Base-by-base conservation (phyloP, 2,113 vertebrate genomes). In the Vanacampus margaritifer region DNA sequence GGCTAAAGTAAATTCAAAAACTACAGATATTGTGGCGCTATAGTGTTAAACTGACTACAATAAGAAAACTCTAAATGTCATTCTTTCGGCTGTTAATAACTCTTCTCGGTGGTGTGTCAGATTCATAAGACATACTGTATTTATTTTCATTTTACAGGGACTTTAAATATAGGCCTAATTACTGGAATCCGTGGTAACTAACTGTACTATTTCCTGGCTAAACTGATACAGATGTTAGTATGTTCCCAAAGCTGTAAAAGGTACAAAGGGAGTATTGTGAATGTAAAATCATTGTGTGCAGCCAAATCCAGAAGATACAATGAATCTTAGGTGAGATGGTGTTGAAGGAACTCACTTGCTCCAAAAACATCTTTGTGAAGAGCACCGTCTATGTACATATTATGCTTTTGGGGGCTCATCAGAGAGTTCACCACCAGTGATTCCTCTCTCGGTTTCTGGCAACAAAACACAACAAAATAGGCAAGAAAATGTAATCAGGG, bases 311-410 rank as follows among this genome's bases (percentile, higher is more conserved):
- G 48, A 23, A n/a, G 48, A 2, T 13, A 41, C 5, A 46, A 17
- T 21, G 5, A 46, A 46, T 19, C 45, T 46, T 46, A 19, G 45
- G 45, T 46, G 45, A 46, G 17, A 57, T 32, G 5, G 1, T 56
- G 13, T 57, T 35, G 26, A 32, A 32, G 26, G 54, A 90, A 87
- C 32, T 65, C 59, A 98, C 96, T 95, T 75, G 97, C 95, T 81
- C 96, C 96, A 70, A 98, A 93, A 9, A 98, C 90, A 59, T 99
- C 97, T 89, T 96, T 98, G 84, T 96, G 95, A 43, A 96, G 92
- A 73, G 88, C 95, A 74, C 90, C 95, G 75, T 98, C 97, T 64
- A 95, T 65, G 0, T 91, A 88, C 71, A 89, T 93, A 59, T 90
- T 92, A 17, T 93, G 89, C 72, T 96, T 98, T 85, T 95, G 95